phyloP scores from a whole-genome alignment of 2,888 invertebrate genomes.

The Diarsia brunnea region DNA sequence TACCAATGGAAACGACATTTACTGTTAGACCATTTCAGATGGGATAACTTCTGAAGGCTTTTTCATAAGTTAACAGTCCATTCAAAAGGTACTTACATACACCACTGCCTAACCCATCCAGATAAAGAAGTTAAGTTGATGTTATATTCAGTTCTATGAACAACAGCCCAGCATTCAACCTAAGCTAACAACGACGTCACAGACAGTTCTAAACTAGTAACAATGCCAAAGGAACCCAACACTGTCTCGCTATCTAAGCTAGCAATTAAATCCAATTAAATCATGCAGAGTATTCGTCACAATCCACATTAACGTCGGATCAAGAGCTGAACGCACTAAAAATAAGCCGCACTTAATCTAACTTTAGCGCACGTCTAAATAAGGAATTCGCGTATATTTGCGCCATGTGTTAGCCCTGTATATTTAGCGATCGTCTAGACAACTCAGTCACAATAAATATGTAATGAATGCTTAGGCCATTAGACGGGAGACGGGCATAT shows the following conservation, averaged over 20 bases:
- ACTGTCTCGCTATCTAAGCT: not conserved
- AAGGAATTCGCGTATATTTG: constrained; percentile 65
- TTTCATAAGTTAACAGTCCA: not conserved
- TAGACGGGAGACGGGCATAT: constrained; percentile 12
- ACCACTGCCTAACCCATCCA: not conserved
- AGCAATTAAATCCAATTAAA: constrained; percentile 44
- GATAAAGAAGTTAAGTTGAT: not conserved
- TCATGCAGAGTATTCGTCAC: constrained; percentile 43
- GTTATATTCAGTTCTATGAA: not conserved
- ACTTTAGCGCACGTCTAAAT: constrained; percentile 70
- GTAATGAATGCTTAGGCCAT: constrained; percentile 56
- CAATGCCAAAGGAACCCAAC: not conserved
- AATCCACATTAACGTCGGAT: constrained; percentile 54
- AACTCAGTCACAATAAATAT: constrained; percentile 64
- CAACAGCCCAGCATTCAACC: not conserved
- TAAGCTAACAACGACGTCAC: not conserved
- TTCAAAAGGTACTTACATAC: not conserved
- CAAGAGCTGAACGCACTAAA: constrained; percentile 59
- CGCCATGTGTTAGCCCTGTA: constrained; percentile 54
- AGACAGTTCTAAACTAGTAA: not conserved
- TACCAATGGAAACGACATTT: not conserved
- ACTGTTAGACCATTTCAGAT: not conserved
- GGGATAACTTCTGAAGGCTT: not conserved
- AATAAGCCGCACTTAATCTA: constrained; percentile 70
- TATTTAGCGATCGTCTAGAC: constrained; percentile 70